phyloP scores from a whole-genome alignment of 2,888 invertebrate genomes.

The Odontocolon sp. region DNA sequence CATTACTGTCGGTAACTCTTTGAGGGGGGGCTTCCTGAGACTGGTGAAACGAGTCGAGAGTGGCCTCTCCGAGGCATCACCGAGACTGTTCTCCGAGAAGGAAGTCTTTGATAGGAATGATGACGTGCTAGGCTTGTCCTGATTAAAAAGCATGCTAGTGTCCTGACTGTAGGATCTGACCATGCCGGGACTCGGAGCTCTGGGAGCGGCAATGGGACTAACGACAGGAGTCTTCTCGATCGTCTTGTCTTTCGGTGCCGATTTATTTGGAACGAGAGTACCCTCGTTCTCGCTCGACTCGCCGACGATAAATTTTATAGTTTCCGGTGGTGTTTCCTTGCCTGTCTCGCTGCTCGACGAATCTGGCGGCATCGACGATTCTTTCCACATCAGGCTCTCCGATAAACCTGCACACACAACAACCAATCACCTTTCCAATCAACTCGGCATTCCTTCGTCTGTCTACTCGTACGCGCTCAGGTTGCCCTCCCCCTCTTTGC shows the following conservation, averaged over 20 bases:
- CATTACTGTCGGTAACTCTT: conserved; percentile 74
- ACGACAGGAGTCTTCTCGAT: too few relatives aligned
- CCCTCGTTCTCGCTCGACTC: conserved; percentile 69
- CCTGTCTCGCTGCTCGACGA: conserved; percentile 84
- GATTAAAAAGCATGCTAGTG: conserved; percentile 75
- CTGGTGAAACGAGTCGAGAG: conserved; percentile 45
- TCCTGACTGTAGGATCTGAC: conserved; percentile 83
- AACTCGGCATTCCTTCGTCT: not conserved
- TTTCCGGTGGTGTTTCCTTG: conserved; percentile 80
- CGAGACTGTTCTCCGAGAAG: conserved; percentile 81
- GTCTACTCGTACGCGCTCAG: too few relatives aligned
- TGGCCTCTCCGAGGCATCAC: conserved; percentile 67
- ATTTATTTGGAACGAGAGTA: conserved; percentile 25
- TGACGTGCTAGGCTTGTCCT: conserved; percentile 61
- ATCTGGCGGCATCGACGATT: conserved; percentile 81
- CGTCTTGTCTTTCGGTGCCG: conserved; percentile 32
- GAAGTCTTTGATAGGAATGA: conserved; percentile 81
- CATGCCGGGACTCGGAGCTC: conserved; percentile 70
- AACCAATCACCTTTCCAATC: conserved; percentile 24
- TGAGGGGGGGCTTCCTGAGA: conserved; percentile 62
- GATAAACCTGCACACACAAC: conserved; percentile 69
- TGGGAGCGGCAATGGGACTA: conserved; percentile 9
- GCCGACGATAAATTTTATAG: conserved; percentile 77
- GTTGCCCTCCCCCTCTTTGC: too few relatives aligned
- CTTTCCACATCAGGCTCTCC: conserved; percentile 80